Percentiles rank a stretch among this genome's conserved stretches.
Evolutionary conservation across 1,140 invertebrate genomes (phyloP).

Genomic region (Drosophila micromelanica): DNA sequence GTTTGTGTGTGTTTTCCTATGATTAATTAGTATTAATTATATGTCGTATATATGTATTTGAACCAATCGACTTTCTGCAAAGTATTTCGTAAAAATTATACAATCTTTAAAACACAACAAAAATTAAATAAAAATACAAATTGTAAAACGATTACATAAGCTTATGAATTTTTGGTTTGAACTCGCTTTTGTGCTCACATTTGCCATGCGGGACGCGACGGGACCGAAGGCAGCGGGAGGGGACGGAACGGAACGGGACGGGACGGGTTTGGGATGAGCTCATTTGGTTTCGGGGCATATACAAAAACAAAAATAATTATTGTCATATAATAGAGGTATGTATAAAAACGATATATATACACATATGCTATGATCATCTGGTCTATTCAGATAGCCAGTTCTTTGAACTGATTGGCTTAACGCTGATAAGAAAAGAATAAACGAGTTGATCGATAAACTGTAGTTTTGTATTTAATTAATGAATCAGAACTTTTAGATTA

Average conservation of each 20-base stretch:
- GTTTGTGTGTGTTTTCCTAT: slow-evolving; percentile 30
- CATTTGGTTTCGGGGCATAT: slow-evolving; percentile 58
- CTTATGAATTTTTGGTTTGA: slow-evolving; percentile 46
- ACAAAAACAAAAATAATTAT: slow-evolving; percentile 50
- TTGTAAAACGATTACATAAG: slow-evolving; percentile 75
- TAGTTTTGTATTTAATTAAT: neutral
- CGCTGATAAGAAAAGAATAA: slow-evolving; percentile 4
- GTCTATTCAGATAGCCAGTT: neutral
- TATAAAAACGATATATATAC: slow-evolving; percentile 4
- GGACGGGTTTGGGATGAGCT: slow-evolving; percentile 60
- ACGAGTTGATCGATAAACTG: neutral
- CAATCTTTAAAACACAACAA: slow-evolving; percentile 29
- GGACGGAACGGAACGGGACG: neutral
- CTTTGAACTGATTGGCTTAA: neutral
- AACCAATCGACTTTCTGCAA: slow-evolving; percentile 13
- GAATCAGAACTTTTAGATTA: neutral
- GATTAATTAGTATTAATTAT: slow-evolving; percentile 81
- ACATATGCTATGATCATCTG: neutral
- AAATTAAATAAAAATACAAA: slow-evolving; percentile 19
- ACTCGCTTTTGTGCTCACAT: slow-evolving; percentile 10
- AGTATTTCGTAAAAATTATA: slow-evolving; percentile 45
- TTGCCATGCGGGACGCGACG: slow-evolving; percentile 9
- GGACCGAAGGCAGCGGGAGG: neutral
- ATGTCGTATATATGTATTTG: slow-evolving; percentile 49
- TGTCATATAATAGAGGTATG: slow-evolving; percentile 66